Base-by-base conservation (phyloP, 1,140 invertebrate species). In the Saccostrea echinata region DNA sequence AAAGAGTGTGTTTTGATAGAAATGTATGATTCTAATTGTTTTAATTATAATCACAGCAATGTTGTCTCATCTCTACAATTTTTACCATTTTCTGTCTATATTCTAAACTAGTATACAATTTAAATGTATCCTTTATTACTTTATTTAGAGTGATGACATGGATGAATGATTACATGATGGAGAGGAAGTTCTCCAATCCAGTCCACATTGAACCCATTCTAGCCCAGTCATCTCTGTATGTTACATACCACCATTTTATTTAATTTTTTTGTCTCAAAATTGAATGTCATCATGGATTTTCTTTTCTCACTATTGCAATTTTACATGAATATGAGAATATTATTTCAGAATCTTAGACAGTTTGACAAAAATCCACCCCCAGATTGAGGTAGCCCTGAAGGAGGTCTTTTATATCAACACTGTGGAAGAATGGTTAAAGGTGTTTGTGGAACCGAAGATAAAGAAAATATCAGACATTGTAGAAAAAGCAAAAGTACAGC, bases 161-260 rank as follows among this genome's bases (percentile, higher is more conserved):
- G 92, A 92, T 93, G 92, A 92, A 93, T 86, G 92, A 93, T 0
- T 94, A 92, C 85, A 91, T 93, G 86, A 83, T 94, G 43, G 89
- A 91, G 57, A 87, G 92, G 64, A 91, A 91, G 16, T 94, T 93
- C 85, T 88, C 90, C 68, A 94, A 94, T 85, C 93, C 93, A 12
- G 90, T 92, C 30, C 93, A 94, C 88, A 24, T 93, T 8, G 91
- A 92, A 51, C 90, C 91, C 27, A 64, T 94, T 12, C 81, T 93
- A 13, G 85, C 71, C 81, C 90, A 91, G 86, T 92, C 91, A 13
- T 33, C 27, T 33, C 24, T 18, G 68, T 76, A 76, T 11, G 68
- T 84, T 43, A 87, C 16, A 91, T 24, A 21, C 6, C 11, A 30
- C 43, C 43, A 43, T 43, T 43, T 43, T 43, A 43, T 43, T 43